Evolutionary conservation across 2,888 invertebrate species (phyloP), one percentile per base, ranked within the genome.

Genomic region (Erynnis tages): DNA sequence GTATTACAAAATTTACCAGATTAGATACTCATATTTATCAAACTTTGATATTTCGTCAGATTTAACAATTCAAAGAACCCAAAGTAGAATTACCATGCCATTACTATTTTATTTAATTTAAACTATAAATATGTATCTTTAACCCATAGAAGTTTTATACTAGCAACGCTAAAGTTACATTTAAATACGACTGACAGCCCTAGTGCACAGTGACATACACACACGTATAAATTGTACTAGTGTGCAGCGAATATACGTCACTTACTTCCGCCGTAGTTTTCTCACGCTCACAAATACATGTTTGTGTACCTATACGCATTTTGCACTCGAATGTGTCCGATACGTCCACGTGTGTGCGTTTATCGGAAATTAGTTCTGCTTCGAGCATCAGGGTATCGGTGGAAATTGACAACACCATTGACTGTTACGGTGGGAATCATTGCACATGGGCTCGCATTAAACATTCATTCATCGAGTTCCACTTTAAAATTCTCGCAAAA

Each of bases 351-450:
- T 70, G 73, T 77, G 76, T 80, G 81, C 72, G 74, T 82, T 79
- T 79, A 87, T 86, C 82, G 83, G 79, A 82, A 86, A 85, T 85
- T 84, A 80, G 85, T 82, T 83, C 79, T 79, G 76, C 79, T 71
- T 73, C 70, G 66, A 69, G 64, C 76, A 77, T 80, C 75, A 67
- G 74, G 76, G 77, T 71, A 79, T 79, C 73, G 73, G 73, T 78
- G 72, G 78, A 78, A 79, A 86, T 84, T 82, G 82, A 82, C 81
- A 82, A 79, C 74, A 71, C 62, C 69, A 67, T 66, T 74, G 79
- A 79, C 78, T 81, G 74, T 76, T 38, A 69, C 70, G 73, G 78
- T 84, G 84, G 74, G 84, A 84, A 84, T 71, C 67, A 64, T 61
- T 58, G 68, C 86, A 86, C 79, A 76, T 85, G 86, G 66, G 65